Evolutionary conservation across 2,888 invertebrate genomes (phyloP), one percentile per base, ranked within the genome.

Genomic region (Dicycla oo): DNA sequence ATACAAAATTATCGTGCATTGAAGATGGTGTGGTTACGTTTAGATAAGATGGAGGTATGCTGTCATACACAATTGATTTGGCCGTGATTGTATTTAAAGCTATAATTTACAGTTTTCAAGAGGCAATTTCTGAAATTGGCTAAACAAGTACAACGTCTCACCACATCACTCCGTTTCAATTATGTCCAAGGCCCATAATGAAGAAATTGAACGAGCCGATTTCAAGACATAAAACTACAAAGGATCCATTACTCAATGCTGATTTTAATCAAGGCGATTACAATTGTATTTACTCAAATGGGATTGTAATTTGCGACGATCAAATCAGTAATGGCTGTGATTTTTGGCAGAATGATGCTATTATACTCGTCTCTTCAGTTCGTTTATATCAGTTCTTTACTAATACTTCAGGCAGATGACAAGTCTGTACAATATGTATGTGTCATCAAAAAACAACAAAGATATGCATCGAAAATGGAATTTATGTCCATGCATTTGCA

Each of bases 391-490:
- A 60, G 18, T 26, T 18, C 18, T 30, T 56, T 57, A 26, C 23
- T 26, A 18, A 11, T 20, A 20, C 18, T 23, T 7, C 7, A 23
- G 6, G 18, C 3, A 38, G 20, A 4, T 56, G 54, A 18, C 13
- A 51, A n/a, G 15, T 34, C 26, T 11, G 6, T 3, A 26, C 2
- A 13, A n/a, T 15, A 45, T 15, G 2, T 5, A 43, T 66, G 43
- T 26, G 13, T 67, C 18, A 45, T 3, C 20, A 73, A 13, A 38
- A n/a, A 45, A 74, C 8, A 45, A 57, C 18, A 57, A 47, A 47
- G 15, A 18, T 53, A 74, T 38, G 45, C 71, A 71, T 74, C 8
- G 34, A 54, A 69, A 73, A 56, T 47, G 45, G 5, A 54, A 54
- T 73, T 49, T 11, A 20, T 64, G 10, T 20, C 47, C n/a, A 20